phyloP scores from a whole-genome alignment of 1,140 invertebrate species.

The Kradibia gibbosae region DNA sequence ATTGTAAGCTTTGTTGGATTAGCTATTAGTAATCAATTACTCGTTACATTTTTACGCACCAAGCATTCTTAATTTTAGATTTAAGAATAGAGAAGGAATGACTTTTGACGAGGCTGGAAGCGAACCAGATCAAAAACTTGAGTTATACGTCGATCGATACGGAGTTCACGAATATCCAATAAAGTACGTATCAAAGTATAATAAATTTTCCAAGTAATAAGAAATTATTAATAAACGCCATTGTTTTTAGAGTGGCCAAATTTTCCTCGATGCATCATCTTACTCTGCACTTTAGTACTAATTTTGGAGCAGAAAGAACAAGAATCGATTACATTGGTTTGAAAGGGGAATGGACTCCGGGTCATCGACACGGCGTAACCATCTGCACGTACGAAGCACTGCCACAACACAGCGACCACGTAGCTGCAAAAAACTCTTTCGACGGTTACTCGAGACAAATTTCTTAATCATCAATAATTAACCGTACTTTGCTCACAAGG shows the following conservation, averaged over 20 bases:
- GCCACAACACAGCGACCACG: conserved; percentile 88
- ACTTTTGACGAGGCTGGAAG: conserved; percentile 88
- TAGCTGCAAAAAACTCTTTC: conserved; percentile 66
- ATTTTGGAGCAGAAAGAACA: conserved; percentile 88
- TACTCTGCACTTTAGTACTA: conserved; percentile 90
- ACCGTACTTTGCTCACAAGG: neutral
- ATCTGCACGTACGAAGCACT: conserved; percentile 91
- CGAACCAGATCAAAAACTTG: conserved; percentile 92
- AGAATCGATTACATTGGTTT: conserved; percentile 95
- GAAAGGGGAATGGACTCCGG: conserved; percentile 91
- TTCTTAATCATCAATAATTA: conserved; percentile 32
- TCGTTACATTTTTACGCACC: conserved; percentile 4
- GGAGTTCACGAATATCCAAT: conserved; percentile 90
- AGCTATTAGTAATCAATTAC: neutral
- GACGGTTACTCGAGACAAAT: conserved; percentile 43
- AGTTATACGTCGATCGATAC: conserved; percentile 83
- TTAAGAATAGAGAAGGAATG: conserved; percentile 94
- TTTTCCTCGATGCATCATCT: conserved; percentile 92
- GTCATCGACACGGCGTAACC: conserved; percentile 88
- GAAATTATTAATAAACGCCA: neutral
- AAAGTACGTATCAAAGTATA: conserved; percentile 78
- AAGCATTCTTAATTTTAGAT: conserved; percentile 74
- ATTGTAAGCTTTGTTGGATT: conserved; percentile 80
- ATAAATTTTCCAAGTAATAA: too few species aligned
- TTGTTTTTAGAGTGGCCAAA: conserved; percentile 78